Evolutionary conservation across 2,113 vertebrate species (phyloP), one percentile per base, ranked within the genome.

Genomic region (Globicephala melas): DNA sequence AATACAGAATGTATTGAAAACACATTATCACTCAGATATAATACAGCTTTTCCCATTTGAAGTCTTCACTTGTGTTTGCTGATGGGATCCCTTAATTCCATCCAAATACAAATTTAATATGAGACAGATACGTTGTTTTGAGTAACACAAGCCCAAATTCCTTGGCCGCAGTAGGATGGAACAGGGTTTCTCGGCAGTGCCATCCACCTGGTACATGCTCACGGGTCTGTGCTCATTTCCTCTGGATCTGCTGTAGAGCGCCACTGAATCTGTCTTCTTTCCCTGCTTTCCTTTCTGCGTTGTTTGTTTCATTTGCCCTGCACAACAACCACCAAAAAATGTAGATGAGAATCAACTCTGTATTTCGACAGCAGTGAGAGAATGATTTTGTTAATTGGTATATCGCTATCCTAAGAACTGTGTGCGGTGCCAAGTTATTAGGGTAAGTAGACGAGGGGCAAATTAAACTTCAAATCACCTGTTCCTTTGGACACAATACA

Each of bases 381-480:
- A 97, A 98, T 95, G 94, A 97, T 96, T 97, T 96, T 91, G 89
- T 98, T 97, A 98, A 97, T 98, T 97, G 97, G 94, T 84, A 44
- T 81, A 80, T 76, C 97, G 97, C 55, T 98, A 97, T 89, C 86
- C 93, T 94, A 97, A 94, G 96, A 98, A 97, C 87, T 60, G 58
- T 74, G 95, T 84, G 68, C 95, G 83, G 93, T 96, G 96, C 96
- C 97, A 97, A 97, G 97, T 97, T 98, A 87, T 98, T 98, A 97
- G 98, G 96, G 94, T 92, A 94, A 63, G 4, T 85, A 95, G 81
- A 67, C 60, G 38, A 98, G 97, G 82, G 91, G 89, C 93, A 98
- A 97, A 98, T 98, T 98, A 98, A 98, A 95, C 96, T 98, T 94
- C 92, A 92, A 95, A 97, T 98, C 97, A 98, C 97, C 98, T 98